Conservation (phyloP, 2,113 vertebrate species). For the Strix uralensis region DNA sequence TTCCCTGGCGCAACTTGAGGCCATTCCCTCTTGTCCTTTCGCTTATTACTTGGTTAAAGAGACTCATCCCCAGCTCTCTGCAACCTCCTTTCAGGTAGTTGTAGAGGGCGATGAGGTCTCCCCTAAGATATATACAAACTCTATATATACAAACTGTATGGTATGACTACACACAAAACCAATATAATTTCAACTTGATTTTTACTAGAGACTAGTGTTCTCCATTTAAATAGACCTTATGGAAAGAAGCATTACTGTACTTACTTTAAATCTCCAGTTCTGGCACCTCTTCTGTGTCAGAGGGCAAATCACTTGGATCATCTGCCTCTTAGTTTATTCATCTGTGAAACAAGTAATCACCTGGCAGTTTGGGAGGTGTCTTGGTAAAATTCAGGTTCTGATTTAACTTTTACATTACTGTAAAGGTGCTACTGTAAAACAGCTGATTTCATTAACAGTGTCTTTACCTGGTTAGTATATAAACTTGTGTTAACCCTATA, state of each 20-base stretch:
- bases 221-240: neutral
- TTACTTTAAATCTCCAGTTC: neutral
- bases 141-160: neutral
- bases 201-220: neutral
- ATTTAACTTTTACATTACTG: neutral
- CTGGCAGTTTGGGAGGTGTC: neutral
- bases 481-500: neutral
- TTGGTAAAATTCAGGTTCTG: neutral
- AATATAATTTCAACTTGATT: neutral
- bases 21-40: too few species aligned
- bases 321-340: neutral
- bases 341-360: neutral
- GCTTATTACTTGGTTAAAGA: too few species aligned
- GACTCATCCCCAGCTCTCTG: too few species aligned
- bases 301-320: neutral
- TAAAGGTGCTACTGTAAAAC: neutral
- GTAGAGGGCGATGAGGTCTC: too few species aligned
- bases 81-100: too few species aligned
- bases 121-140: neutral
- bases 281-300: neutral
- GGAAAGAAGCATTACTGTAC: neutral
- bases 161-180: neutral
- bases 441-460: neutral
- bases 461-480: neutral
- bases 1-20: too few species aligned